These are phyloP conservation scores for Neodontobutis hainanensis DNA, from an alignment of 2,113 vertebrate genomes.

Conservation along the genomic window DNA sequence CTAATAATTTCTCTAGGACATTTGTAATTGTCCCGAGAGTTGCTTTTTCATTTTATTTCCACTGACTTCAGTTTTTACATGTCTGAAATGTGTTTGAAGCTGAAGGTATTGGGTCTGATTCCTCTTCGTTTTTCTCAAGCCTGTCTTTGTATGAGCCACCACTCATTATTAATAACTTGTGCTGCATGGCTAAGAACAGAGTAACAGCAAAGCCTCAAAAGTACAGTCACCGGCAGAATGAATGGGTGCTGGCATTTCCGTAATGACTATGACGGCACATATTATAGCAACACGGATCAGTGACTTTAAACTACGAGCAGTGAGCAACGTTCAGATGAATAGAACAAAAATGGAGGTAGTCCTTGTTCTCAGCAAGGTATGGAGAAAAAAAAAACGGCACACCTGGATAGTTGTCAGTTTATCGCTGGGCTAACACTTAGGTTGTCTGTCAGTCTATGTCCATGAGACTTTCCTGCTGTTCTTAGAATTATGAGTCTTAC, in stretches of 20 bases:
- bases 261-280: conserved; percentile 60
- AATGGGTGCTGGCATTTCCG: conserved; percentile 64
- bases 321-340: conserved; percentile 23
- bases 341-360: conserved; percentile 39
- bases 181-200: conserved; percentile 41
- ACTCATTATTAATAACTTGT: conserved; percentile 53
- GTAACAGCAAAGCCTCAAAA: conserved; percentile 23
- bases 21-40: too few relatives aligned
- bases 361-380: not conserved
- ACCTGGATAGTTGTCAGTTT: too few relatives aligned
- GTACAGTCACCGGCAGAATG: conserved; percentile 26
- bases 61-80: too few relatives aligned
- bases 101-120: too few relatives aligned
- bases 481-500: too few relatives aligned
- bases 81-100: too few relatives aligned
- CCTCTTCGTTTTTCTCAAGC: conserved; percentile 6
- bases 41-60: too few relatives aligned
- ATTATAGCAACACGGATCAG: conserved; percentile 54
- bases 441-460: too few relatives aligned
- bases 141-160: conserved; percentile 50
- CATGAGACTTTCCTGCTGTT: too few relatives aligned
- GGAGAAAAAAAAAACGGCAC: too few relatives aligned
- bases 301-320: conserved; percentile 10
- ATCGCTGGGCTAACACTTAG: too few relatives aligned
- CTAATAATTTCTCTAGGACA: too few relatives aligned